Base-by-base conservation (phyloP, 2,888 invertebrate species). In the Brenthis ino region DNA sequence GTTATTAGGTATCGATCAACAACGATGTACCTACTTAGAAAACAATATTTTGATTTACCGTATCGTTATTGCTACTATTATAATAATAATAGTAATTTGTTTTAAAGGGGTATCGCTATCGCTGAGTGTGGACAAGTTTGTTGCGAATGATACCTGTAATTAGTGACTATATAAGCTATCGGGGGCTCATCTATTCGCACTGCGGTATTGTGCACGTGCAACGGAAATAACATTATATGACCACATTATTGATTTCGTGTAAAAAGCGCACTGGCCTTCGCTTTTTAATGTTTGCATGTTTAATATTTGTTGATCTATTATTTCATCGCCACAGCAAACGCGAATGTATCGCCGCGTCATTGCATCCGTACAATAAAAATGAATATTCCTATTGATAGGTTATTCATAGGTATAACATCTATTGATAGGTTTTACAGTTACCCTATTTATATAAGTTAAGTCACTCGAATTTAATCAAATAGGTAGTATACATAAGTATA, bases 61-160 rank as follows among this genome's bases (percentile, higher is more conserved):
- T n/a, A 47, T 47, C n/a, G 14, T 56, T 50, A 20, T 8, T 65
- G 20, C 50, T 6, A 37, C 13, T 33, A 50, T 12, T 0, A 20
- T 43, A 54, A 16, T 63, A 14, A 54, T 43, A 63, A 54, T 54
- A 16, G 53, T 63, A 8, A 20, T 4, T 3, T 3, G 16, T 50
- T 13, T 12, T 57, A 57, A 11, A 37, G 12, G 53, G 63, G 53
- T 14, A 53, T 63, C 24, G 20, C 16, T 53, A 37, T 53, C 37
- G 57, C 58, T 64, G 60, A 58, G 58, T 55, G 58, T 33, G 60
- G 24, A 84, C 85, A 76, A 85, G 86, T 87, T 88, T 87, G 88
- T 87, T 88, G 89, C 87, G 78, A 91, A 86, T 87, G 92, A 92
- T 89, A 92, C 88, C 88, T 82, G 88, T 91, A 91, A 93, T 93